Percentiles rank a stretch among this genome's conserved stretches.
These are phyloP conservation scores for Diadromus collaris DNA, from an alignment of 2,888 invertebrate species.

Conservation along the genomic window DNA sequence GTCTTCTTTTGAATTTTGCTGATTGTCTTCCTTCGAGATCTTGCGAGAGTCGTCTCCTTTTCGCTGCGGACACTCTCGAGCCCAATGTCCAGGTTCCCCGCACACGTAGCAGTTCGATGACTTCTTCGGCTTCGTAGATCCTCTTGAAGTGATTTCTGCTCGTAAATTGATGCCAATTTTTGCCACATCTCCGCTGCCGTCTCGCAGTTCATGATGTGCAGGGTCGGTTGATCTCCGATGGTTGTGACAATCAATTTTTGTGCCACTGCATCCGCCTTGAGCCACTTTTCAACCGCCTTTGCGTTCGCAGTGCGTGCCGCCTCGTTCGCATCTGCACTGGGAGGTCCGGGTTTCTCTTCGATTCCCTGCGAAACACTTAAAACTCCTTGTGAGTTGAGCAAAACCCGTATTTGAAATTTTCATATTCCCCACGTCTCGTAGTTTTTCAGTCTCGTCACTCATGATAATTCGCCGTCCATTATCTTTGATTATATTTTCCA, in stretches of 20 bases:
- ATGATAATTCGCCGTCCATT: conserved; percentile 48
- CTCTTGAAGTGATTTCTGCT: conserved; percentile 61
- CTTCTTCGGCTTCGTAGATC: neutral
- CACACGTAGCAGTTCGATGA: neutral
- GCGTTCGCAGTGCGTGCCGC: neutral
- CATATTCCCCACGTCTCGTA: conserved; percentile 46
- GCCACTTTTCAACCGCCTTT: conserved; percentile 42
- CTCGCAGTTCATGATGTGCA: conserved; percentile 67
- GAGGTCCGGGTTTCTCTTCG: neutral
- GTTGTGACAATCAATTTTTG: conserved; percentile 65
- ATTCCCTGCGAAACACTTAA: neutral
- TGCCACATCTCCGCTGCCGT: conserved; percentile 70
- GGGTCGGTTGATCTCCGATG: conserved; percentile 58
- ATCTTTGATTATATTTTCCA: conserved; percentile 23
- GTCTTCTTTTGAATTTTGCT: neutral
- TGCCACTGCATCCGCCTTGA: conserved; percentile 60
- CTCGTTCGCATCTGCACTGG: neutral
- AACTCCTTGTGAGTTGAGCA: neutral
- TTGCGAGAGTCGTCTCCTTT: conserved; percentile 14
- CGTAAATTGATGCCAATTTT: conserved; percentile 65
- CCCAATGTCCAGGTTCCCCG: conserved; percentile 1
- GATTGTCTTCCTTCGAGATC: neutral
- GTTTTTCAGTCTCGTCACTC: conserved; percentile 43
- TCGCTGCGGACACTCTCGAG: neutral
- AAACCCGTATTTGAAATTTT: conserved; percentile 6